These are phyloP conservation scores for Pseudotriccus pelzelni DNA, from an alignment of 2,797 vertebrate species.

Conservation along the genomic window DNA sequence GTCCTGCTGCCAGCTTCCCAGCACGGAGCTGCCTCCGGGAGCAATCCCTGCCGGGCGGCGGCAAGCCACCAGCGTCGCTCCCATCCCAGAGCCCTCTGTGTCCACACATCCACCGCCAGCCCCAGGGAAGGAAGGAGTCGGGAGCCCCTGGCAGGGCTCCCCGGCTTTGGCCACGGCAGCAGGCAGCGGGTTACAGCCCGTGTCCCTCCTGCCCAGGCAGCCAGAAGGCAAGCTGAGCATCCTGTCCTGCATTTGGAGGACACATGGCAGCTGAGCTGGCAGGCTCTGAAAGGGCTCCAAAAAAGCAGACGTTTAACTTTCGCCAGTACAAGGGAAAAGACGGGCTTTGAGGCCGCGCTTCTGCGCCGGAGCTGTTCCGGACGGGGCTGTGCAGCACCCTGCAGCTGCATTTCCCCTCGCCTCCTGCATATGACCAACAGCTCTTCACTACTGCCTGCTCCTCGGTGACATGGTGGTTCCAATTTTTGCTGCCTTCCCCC, in stretches of 20 bases:
- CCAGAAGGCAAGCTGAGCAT: background rate
- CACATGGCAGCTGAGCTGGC: background rate
- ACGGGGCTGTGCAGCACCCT: background rate
- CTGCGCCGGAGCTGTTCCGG: accelerated
- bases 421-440: background rate
- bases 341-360: accelerated
- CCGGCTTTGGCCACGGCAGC: accelerated
- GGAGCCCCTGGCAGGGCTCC: background rate
- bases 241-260: background rate
- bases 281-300: background rate
- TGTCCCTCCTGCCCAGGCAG: background rate
- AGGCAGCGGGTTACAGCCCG: background rate
- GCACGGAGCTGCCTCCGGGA: background rate
- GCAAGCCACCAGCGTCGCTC: background rate
- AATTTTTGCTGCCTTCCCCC: background rate
- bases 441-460: background rate
- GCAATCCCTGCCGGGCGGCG: background rate
- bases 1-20: background rate
- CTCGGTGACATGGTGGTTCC: accelerated
- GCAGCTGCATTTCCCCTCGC: background rate
- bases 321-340: background rate
- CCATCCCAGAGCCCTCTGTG: background rate
- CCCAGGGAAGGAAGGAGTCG: accelerated
- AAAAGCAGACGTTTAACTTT: background rate
- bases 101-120: background rate